These are phyloP conservation scores for Balaenoptera acutorostrata DNA, from an alignment of 2,113 vertebrate species.

Conservation along the genomic window DNA sequence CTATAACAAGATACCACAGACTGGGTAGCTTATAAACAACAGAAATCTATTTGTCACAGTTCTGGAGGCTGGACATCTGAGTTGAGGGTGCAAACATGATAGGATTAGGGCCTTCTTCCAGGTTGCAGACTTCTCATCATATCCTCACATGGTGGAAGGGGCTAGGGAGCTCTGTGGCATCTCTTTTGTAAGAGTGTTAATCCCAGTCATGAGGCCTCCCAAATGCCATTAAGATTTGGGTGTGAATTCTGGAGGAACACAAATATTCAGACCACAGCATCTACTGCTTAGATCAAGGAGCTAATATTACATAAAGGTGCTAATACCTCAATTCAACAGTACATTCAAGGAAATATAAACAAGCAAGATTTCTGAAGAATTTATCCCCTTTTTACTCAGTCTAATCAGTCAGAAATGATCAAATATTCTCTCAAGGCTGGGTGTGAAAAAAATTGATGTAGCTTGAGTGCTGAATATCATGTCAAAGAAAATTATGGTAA, in stretches of 20 bases:
- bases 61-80: background rate
- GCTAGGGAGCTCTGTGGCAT: background rate
- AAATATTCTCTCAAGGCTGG: background rate
- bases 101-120: background rate
- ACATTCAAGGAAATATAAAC: background rate
- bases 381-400: background rate
- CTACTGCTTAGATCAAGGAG: background rate
- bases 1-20: background rate
- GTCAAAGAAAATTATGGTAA: background rate
- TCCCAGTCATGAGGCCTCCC: background rate
- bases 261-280: background rate
- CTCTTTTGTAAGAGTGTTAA: background rate
- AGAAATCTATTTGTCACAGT: background rate
- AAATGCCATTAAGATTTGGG: background rate
- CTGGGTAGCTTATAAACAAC: background rate
- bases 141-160: background rate
- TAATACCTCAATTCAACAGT: background rate
- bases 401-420: background rate
- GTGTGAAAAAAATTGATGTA: background rate
- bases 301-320: background rate
- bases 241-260: background rate
- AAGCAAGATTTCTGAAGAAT: background rate
- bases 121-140: background rate
- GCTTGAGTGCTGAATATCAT: constrained; percentile 28
- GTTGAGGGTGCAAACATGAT: background rate